phyloP scores from a whole-genome alignment of 1,140 invertebrate genomes.

The Pseudomyrmex gracilis region DNA sequence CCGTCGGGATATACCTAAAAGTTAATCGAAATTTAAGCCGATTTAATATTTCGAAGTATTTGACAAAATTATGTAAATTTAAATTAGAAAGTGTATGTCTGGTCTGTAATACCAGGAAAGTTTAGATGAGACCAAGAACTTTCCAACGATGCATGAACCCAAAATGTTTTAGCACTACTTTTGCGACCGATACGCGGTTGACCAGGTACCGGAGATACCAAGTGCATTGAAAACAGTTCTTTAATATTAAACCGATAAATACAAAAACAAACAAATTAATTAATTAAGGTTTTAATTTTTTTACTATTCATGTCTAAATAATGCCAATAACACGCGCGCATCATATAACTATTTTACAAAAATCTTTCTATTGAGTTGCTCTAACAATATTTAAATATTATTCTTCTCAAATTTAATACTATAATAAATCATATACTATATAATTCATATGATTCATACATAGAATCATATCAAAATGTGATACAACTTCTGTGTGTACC shows the following conservation, averaged over 20 bases:
- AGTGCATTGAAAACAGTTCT: constrained; percentile 71
- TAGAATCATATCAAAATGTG: not conserved
- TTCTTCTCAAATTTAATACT: not conserved
- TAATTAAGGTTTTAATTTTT: not conserved
- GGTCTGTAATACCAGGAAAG: constrained; percentile 75
- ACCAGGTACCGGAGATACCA: constrained; percentile 82
- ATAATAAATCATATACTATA: no score
- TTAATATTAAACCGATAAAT: no score
- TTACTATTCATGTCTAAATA: not conserved
- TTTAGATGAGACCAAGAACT: constrained; percentile 66
- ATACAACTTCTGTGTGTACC: constrained; percentile 84
- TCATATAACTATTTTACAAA: no score
- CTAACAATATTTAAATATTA: no score
- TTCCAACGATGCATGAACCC: constrained; percentile 81
- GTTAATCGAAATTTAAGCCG: not conserved
- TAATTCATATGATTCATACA: not conserved
- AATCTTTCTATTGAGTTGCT: not conserved
- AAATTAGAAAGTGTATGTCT: constrained; percentile 37
- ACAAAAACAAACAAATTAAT: no score
- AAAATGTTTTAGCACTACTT: constrained; percentile 78
- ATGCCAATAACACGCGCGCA: no score
- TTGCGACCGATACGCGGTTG: constrained; percentile 80
- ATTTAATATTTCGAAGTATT: not conserved
- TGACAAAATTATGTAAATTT: not conserved
- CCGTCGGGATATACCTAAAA: constrained; percentile 97